Percentiles rank a stretch among this genome's conserved stretches.
Evolutionary conservation across 2,113 vertebrate species (phyloP).

Genomic region (Brachypodius melanocephalos): DNA sequence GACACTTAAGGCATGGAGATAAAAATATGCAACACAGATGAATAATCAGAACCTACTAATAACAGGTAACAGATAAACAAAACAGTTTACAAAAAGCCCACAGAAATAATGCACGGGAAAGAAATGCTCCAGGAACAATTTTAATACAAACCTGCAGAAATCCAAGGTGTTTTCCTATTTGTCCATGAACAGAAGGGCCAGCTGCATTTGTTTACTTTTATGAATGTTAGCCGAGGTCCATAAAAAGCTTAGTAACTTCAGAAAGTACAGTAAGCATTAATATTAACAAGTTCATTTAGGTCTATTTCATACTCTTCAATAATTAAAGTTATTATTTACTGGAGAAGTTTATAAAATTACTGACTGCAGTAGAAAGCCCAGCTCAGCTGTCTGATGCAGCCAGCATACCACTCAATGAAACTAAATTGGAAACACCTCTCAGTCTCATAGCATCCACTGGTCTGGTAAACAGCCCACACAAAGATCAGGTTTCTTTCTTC

Average conservation of each 20-base stretch:
- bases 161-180: neutral
- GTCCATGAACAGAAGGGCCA: neutral
- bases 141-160: conserved; percentile 1
- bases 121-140: neutral
- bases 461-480: neutral
- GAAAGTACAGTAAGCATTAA: neutral
- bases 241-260: neutral
- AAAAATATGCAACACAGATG: neutral
- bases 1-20: neutral
- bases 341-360: neutral
- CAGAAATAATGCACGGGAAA: neutral
- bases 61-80: neutral
- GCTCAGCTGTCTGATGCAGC: neutral
- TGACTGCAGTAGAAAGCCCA: neutral
- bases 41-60: neutral
- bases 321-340: neutral
- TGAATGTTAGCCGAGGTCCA: neutral
- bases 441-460: neutral
- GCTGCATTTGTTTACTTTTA: neutral
- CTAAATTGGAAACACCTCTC: conserved; percentile 12
- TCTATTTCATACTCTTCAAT: neutral
- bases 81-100: neutral
- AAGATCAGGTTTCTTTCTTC: neutral
- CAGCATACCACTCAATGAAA: neutral
- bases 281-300: neutral